Evolutionary conservation across 2,888 invertebrate genomes (phyloP).

Genomic region (Platynereis dumerilii): DNA sequence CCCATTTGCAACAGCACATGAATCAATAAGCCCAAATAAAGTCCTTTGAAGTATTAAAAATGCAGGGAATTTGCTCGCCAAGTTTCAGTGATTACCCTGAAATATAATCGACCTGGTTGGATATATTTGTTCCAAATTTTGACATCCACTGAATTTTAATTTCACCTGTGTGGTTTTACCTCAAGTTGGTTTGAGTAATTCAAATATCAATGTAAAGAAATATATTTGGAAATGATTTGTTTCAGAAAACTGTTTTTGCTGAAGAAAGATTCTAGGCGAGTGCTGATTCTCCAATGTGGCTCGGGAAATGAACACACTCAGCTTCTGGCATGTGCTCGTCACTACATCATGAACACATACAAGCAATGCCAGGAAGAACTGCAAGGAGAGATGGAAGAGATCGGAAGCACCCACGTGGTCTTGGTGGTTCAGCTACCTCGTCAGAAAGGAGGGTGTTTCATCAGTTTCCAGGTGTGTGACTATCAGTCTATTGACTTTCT

Average conservation of each 20-base stretch:
- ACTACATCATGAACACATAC: conserved; percentile 48
- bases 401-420: conserved; percentile 42
- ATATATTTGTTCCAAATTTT: too few relatives aligned
- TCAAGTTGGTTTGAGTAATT: too few relatives aligned
- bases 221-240: neutral
- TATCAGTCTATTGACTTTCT: neutral
- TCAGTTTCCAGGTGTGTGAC: conserved; percentile 50
- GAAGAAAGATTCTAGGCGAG: conserved; percentile 27
- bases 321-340: conserved; percentile 53
- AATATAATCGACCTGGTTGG: too few relatives aligned
- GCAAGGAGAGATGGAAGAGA: neutral
- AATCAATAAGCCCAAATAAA: too few relatives aligned
- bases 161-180: too few relatives aligned
- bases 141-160: too few relatives aligned
- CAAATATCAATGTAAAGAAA: too few relatives aligned
- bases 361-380: conserved; percentile 30
- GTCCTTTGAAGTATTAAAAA: too few relatives aligned
- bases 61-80: too few relatives aligned
- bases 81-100: too few relatives aligned
- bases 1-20: too few relatives aligned
- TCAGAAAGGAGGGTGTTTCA: conserved; percentile 48
- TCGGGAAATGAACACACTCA: conserved; percentile 50
- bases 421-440: conserved; percentile 52
- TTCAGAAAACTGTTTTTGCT: conserved; percentile 38
- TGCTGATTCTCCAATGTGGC: conserved; percentile 56